Base-by-base conservation (phyloP, 2,888 invertebrate species). In the Callosobruchus maculatus region DNA sequence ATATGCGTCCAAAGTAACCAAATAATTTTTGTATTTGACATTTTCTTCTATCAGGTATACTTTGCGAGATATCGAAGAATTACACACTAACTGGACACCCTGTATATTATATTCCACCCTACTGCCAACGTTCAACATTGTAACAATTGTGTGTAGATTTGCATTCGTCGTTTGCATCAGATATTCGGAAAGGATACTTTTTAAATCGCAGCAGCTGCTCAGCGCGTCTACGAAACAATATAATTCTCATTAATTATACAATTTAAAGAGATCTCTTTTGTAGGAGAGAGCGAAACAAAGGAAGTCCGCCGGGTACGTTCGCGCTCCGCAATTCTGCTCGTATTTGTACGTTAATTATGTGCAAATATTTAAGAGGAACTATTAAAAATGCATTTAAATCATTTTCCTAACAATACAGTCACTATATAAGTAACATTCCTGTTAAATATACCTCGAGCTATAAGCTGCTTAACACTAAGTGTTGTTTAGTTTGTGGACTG, bases 311-410 rank as follows among this genome's bases (percentile, higher is more conserved):
- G 49, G 49, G 49, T 49, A 49, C 49, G 49, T 49, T 49, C 49
- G 49, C 49, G 49, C 49, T 49, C 13, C 13, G 13, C 49, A 49
- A 49, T 49, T 49, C 72, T 20, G 66, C 67, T 66, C 21, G n/a
- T 70, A 70, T 70, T 72, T 72, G 71, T 74, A 70, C 74, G 70
- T 73, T 78, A 78, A 78, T 78, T 77, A 74, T 75, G 73, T 74
- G 74, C 77, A 78, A 78, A 78, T 76, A 76, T 77, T 77, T 75
- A 72, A 78, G 21, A 74, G 72, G 68, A 68, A 73, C 76, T 74
- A 75, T 75, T 75, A 77, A 78, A 77, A 75, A 76, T 77, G 74
- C 75, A 77, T 76, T 76, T 72, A 71, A 74, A 74, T 76, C 68
- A 66, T 68, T 69, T 74, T 74, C 7, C 3, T 69, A 69, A 30